Conservation (phyloP, 1,140 invertebrate genomes). For the Melanaphis sacchari region DNA sequence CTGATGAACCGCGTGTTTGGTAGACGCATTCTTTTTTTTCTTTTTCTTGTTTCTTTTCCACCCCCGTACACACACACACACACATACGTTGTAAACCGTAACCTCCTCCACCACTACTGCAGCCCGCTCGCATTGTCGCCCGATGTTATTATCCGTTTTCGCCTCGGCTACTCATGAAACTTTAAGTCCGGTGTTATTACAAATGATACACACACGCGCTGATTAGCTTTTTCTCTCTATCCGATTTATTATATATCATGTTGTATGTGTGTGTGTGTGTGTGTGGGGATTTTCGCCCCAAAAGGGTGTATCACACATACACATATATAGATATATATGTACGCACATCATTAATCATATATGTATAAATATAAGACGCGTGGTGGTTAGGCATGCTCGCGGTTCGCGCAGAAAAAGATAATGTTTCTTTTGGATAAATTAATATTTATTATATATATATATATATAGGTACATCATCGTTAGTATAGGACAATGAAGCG, state of each 20-base stretch:
- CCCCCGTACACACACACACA: background rate
- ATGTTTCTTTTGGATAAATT: slow-evolving; percentile 50
- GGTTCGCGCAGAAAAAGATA: slow-evolving; percentile 24
- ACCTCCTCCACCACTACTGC: background rate
- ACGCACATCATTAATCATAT: slow-evolving; percentile 48
- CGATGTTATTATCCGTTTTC: slow-evolving; percentile 49
- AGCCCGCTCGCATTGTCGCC: slow-evolving; percentile 39
- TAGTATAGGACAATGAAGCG: background rate
- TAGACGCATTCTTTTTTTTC: slow-evolving; percentile 39
- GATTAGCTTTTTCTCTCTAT: slow-evolving; percentile 56
- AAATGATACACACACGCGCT: slow-evolving; percentile 54
- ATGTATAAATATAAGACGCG: background rate
- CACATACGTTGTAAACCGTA: background rate
- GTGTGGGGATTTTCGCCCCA: slow-evolving; percentile 14
- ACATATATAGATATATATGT: no score
- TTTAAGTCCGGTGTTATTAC: slow-evolving; percentile 57
- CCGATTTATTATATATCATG: slow-evolving; percentile 52
- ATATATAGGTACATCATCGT: background rate
- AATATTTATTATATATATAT: slow-evolving; percentile 21
- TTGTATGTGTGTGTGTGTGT: background rate
- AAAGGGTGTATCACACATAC: slow-evolving; percentile 23
- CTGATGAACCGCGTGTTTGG: slow-evolving; percentile 53
- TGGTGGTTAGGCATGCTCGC: background rate
- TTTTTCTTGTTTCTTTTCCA: slow-evolving; percentile 48
- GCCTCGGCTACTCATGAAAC: slow-evolving; percentile 54